Percentiles rank a stretch among this genome's conserved stretches.
These are phyloP conservation scores for Catocala sponsa DNA, from an alignment of 2,888 invertebrate species.

Conservation along the genomic window DNA sequence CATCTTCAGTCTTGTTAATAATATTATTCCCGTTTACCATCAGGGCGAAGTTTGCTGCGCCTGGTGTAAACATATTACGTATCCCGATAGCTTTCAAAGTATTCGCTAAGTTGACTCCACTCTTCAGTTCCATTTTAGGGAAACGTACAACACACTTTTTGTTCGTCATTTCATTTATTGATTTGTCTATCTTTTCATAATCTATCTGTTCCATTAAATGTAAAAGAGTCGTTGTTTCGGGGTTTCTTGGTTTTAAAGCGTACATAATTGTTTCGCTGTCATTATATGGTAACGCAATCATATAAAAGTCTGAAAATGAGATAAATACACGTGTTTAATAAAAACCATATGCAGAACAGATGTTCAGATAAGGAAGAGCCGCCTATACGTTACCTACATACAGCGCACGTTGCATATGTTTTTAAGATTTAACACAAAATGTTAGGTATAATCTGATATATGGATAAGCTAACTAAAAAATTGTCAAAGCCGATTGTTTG, in stretches of 20 bases:
- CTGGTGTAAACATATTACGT: slow-evolving; percentile 88
- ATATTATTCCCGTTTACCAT: slow-evolving; percentile 76
- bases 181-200: slow-evolving; percentile 77
- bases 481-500: too few species aligned
- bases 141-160: slow-evolving; percentile 87
- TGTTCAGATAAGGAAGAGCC: too few species aligned
- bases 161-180: slow-evolving; percentile 80
- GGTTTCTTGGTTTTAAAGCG: slow-evolving; percentile 88
- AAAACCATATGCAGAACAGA: background rate
- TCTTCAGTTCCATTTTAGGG: slow-evolving; percentile 92
- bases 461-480: too few species aligned
- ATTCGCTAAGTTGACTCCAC: slow-evolving; percentile 85
- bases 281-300: slow-evolving; percentile 92
- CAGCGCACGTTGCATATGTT: too few species aligned
- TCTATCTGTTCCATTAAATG: slow-evolving; percentile 83
- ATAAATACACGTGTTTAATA: background rate
- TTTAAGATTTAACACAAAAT: too few species aligned
- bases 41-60: slow-evolving; percentile 90
- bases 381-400: too few species aligned
- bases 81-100: slow-evolving; percentile 89
- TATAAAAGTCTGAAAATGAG: slow-evolving; percentile 83
- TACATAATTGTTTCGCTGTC: slow-evolving; percentile 90
- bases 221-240: slow-evolving; percentile 73
- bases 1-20: slow-evolving; percentile 61
- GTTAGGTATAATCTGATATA: too few species aligned